A percentile compares a stretch with the other conserved stretches of the same genome.
Evolutionary conservation across 2,888 invertebrate species (phyloP).

Genomic region (Bombyx huttoni): DNA sequence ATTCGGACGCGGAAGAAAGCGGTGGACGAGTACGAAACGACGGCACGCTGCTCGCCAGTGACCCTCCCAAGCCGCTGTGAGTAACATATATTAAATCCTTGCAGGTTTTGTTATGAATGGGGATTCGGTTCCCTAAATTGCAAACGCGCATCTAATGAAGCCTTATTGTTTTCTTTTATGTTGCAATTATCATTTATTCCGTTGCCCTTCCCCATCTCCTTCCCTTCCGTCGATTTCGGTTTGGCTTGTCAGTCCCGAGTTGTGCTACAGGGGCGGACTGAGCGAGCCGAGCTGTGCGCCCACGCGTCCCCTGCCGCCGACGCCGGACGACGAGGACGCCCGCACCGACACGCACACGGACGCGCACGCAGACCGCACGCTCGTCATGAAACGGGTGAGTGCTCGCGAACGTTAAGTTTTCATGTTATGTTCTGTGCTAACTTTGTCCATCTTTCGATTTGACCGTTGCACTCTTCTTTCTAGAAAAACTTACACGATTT

Average conservation of each 20-base stretch:
- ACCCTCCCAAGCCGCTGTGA: constrained; percentile 97
- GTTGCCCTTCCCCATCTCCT: constrained; percentile 8
- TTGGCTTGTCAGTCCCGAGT: constrained; percentile 80
- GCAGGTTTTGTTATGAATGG: neutral
- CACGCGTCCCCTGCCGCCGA: constrained; percentile 11
- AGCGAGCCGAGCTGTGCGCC: constrained; percentile 23
- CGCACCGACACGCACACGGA: constrained; percentile 50
- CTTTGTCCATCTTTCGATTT: constrained; percentile 5
- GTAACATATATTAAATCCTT: constrained; percentile 34
- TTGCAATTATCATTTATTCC: constrained; percentile 16
- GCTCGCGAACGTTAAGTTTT: neutral
- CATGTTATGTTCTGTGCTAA: constrained; percentile 13
- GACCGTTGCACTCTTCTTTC: neutral
- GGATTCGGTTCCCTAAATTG: neutral
- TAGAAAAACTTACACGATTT: neutral
- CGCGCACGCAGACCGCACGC: constrained; percentile 84
- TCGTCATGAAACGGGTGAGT: constrained; percentile 94
- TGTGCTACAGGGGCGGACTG: constrained; percentile 84
- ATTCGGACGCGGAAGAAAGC: constrained; percentile 86
- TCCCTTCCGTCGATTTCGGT: constrained; percentile 20
- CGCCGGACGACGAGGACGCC: constrained; percentile 19
- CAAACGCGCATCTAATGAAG: neutral
- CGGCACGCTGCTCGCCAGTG: constrained; percentile 95
- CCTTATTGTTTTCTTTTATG: constrained; percentile 20
- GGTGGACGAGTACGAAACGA: constrained; percentile 88